Conservation (phyloP, 2,797 vertebrate species). For the Scyliorhinus canicula region DNA sequence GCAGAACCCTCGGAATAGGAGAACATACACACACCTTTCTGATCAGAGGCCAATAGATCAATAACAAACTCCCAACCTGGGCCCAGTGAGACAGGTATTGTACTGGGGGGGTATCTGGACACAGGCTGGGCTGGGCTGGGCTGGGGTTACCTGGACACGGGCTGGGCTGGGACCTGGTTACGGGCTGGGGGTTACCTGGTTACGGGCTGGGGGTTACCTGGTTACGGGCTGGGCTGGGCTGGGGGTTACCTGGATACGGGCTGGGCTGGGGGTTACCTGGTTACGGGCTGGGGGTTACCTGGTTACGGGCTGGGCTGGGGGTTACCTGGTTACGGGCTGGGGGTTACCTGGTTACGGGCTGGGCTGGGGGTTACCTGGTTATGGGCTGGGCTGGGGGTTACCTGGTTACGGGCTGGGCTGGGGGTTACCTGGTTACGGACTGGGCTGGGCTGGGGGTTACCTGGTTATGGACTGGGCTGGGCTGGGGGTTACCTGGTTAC, state of each 20-base stretch:
- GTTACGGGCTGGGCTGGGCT: too few species aligned
- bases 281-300: slow-evolving; percentile 41
- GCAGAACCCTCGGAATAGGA: too few species aligned
- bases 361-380: too few species aligned
- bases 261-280: too few species aligned
- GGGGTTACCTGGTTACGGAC: slow-evolving; percentile 45
- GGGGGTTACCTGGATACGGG: slow-evolving; percentile 45
- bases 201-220: slow-evolving; percentile 41
- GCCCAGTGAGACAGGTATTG: slow-evolving; percentile 40
- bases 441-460: slow-evolving; percentile 30
- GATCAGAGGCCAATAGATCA: too few species aligned
- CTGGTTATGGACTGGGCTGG: slow-evolving; percentile 41
- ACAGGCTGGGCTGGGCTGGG: not conserved
- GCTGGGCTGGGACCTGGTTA: too few species aligned
- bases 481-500: slow-evolving; percentile 41
- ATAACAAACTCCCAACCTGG: too few species aligned
- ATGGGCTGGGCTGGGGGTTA: slow-evolving; percentile 32
- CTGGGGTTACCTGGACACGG: slow-evolving; percentile 46
- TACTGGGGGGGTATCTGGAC: slow-evolving; percentile 41
- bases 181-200: slow-evolving; percentile 40
- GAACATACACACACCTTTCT: too few species aligned
- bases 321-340: too few species aligned
- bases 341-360: slow-evolving; percentile 45
- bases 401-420: slow-evolving; percentile 41
- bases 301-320: slow-evolving; percentile 40